phyloP scores from a whole-genome alignment of 2,113 vertebrate species.

The Lota lota region DNA sequence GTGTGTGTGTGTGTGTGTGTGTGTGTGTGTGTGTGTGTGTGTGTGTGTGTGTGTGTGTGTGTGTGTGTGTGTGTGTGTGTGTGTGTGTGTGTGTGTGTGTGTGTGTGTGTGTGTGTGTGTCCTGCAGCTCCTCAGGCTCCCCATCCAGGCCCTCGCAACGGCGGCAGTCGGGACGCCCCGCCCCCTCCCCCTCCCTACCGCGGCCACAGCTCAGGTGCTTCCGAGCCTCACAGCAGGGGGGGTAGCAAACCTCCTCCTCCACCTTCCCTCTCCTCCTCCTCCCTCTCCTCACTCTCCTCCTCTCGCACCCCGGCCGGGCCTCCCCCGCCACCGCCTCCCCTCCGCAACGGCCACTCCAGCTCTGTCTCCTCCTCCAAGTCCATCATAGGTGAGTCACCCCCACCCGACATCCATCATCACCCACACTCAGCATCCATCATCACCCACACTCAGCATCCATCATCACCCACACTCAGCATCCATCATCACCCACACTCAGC shows the following conservation, averaged over 20 bases:
- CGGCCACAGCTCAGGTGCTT: slow-evolving; percentile 62
- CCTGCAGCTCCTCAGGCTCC: slow-evolving; percentile 74
- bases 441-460: too few relatives aligned
- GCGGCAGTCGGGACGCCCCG: slow-evolving; percentile 82
- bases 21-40: too few relatives aligned
- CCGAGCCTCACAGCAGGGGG: slow-evolving; percentile 74
- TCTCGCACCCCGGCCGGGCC: slow-evolving; percentile 83
- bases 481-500: too few relatives aligned
- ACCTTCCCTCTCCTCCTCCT: slow-evolving; percentile 57
- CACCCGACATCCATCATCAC: too few relatives aligned
- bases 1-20: too few relatives aligned
- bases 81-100: neutral
- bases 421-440: too few relatives aligned
- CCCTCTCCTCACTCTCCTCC: slow-evolving; percentile 60
- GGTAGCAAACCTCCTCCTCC: slow-evolving; percentile 78
- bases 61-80: neutral
- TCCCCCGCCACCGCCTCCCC: slow-evolving; percentile 84
- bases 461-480: too few relatives aligned
- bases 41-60: too few relatives aligned
- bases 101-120: slow-evolving; percentile 19
- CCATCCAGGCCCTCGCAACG: slow-evolving; percentile 75
- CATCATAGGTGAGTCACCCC: slow-evolving; percentile 78
- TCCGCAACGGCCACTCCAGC: slow-evolving; percentile 88
- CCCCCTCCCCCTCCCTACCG: slow-evolving; percentile 86
- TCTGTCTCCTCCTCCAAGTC: slow-evolving; percentile 73